phyloP scores from a whole-genome alignment of 2,797 vertebrate species.

The Coendou prehensilis region DNA sequence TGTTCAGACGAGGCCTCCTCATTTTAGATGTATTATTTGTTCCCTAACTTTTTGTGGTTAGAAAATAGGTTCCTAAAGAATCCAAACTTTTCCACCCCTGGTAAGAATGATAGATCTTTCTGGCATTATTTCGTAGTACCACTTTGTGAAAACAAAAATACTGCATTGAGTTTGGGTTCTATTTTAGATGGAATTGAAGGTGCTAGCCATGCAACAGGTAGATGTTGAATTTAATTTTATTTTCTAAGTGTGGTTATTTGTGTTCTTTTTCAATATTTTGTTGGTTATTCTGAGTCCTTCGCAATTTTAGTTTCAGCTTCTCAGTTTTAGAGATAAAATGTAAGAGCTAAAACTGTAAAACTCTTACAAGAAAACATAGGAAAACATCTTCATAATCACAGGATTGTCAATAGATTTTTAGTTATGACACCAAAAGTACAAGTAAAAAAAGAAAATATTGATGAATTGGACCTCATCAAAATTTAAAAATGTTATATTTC shows the following conservation, averaged over 20 bases:
- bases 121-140: constrained; percentile 2
- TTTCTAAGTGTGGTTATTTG: not conserved
- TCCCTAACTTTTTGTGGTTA: not conserved
- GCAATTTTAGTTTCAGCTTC: not conserved
- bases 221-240: not conserved
- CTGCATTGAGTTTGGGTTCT: not conserved
- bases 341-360: not conserved
- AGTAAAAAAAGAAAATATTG: not conserved
- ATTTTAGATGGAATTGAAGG: not conserved
- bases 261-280: not conserved
- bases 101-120: not conserved
- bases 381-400: not conserved
- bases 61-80: not conserved
- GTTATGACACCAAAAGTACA: not conserved
- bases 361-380: not conserved
- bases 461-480: not conserved
- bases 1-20: not conserved
- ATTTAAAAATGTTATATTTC: not conserved
- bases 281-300: not conserved
- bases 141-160: not conserved
- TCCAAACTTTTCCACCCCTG: not conserved
- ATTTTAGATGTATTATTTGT: not conserved
- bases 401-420: not conserved
- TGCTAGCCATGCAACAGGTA: not conserved
- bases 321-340: not conserved